Evolutionary conservation across 2,888 invertebrate species (phyloP), one percentile per base, ranked within the genome.

Genomic region (Nesidiocoris tenuis): DNA sequence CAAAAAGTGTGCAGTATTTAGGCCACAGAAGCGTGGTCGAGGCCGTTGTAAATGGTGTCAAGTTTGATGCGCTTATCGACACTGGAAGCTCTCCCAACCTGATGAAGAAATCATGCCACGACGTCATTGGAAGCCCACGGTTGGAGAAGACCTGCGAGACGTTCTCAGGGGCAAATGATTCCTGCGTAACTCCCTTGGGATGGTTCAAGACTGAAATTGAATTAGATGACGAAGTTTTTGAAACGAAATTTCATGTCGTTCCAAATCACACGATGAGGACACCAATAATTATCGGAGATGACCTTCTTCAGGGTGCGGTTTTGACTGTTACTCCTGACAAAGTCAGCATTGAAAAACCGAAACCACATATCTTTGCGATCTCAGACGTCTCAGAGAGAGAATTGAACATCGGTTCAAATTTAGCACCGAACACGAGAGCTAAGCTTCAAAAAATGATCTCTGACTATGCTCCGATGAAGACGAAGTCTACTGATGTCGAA

Each of bases 201-300:
- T 68, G 68, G 68, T 68, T 68, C 68, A 68, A 68, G 68, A 68
- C 68, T n/a, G 54, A 68, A 19, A 21, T 68, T 68, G 56, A 68
- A 23, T 56, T 68, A 22, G 68, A 68, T 56, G 68, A 57, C 2
- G 25, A 56, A 68, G 22, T 56, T 55, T 68, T 56, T 56, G 68
- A 55, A 68, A 17, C 68, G 5, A 68, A 56, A 25, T 7, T 56
- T 5, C 68, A 68, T 16, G 56, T 68, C 16, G 68, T 68, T 21
- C 68, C 68, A 21, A 68, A 68, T 22, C 56, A 68, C 56, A 68
- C 54, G 17, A 66, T 66, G 25, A 66, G 17, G 54, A 66, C 66
- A 17, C 24, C 68, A 56, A 68, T 68, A 24, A 68, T 68, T 56
- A 56, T 68, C 16, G 68, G 68, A 68, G 55, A 68, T 24, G 56